A percentile compares a stretch with the other conserved stretches of the same genome.
Conservation (phyloP, 2,797 vertebrate genomes). For the Nyctibius grandis region DNA sequence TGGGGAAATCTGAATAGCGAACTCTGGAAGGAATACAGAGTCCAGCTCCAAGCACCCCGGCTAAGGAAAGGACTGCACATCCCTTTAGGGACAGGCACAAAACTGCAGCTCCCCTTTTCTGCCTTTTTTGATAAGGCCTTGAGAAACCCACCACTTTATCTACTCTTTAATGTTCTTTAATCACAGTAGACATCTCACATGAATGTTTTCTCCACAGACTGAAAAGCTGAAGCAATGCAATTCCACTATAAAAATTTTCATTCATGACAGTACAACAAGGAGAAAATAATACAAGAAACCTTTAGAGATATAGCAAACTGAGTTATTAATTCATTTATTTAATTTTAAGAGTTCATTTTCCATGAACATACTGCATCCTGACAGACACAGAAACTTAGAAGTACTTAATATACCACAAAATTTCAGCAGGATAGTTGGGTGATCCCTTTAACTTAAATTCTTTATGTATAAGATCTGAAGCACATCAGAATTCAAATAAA, state of each 20-base stretch:
- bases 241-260: background rate
- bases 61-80: background rate
- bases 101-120: background rate
- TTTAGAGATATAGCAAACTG: background rate
- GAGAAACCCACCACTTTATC: background rate
- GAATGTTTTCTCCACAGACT: background rate
- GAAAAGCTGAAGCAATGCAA: background rate
- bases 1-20: background rate
- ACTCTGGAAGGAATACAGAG: background rate
- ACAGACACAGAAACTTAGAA: background rate
- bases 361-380: background rate
- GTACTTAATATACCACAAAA: background rate
- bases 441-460: background rate
- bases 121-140: background rate
- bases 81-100: background rate
- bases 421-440: background rate
- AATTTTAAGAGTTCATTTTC: background rate
- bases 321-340: background rate
- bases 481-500: background rate
- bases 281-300: background rate
- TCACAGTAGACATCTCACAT: background rate
- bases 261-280: background rate
- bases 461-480: background rate
- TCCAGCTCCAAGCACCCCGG: background rate
- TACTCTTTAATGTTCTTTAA: background rate